Base-by-base conservation (phyloP, 2,888 invertebrate species). In the Elegia similella region DNA sequence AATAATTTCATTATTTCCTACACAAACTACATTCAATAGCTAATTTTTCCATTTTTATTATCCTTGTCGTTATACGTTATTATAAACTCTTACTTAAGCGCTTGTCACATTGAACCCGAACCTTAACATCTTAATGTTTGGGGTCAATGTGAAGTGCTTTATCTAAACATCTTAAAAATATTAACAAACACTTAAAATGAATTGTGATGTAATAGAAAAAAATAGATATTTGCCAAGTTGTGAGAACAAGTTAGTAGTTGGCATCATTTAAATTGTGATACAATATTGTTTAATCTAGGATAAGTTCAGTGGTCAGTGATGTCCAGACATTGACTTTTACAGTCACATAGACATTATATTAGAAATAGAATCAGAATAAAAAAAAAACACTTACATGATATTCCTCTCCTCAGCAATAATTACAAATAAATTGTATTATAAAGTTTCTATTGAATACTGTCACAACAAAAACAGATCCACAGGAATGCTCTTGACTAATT, bases 401-500 rank as follows among this genome's bases (percentile, higher is more conserved):
- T 32, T 8, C 5, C 13, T 32, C 29, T 48, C 48, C 38, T 38
- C 38, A 38, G 23, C 5, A 38, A 38, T 38, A 38, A 38, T 38
- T n/a, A 38, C 38, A 12, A n/a, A 38, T 12, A 12, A 12, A 38
- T 38, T 38, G n/a, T 1, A 38, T 12, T 38, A 38, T 12, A 38
- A n/a, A n/a, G n/a, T n/a, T n/a, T n/a, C n/a, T n/a, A 34, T 34
- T 10, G 34, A 34, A 38, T 38, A 38, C 38, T 38, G 38, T n/a
- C 38, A n/a, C 38, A 38, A 38, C n/a, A 46, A 12, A 46, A 23
- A 53, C 52, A 54, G 7, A 52, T 10, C 34, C 38, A 32, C 12
- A 42, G 42, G 16, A 43, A 54, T 54, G 53, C 7, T 43, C 30
- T 29, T 15, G 15, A 32, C 53, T 44, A 30, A 29, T 54, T 54